phyloP scores from a whole-genome alignment of 2,888 invertebrate species.

The Lochmaea crataegi region DNA sequence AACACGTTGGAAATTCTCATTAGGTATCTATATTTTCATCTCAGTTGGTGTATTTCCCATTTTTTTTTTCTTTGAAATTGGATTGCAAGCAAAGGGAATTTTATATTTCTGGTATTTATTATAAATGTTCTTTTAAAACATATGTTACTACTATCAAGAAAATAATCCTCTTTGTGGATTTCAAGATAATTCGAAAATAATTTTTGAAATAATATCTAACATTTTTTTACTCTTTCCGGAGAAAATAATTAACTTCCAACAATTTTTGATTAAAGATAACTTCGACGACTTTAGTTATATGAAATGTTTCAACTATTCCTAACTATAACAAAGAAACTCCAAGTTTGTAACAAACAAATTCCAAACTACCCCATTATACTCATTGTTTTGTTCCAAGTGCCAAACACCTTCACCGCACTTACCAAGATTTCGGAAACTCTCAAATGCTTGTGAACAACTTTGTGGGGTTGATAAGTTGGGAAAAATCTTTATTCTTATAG shows the following conservation, averaged over 20 bases:
- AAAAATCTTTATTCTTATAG: neutral
- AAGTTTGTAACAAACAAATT: constrained; percentile 1
- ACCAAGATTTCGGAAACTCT: neutral
- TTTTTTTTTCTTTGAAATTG: no score
- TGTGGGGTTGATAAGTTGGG: neutral
- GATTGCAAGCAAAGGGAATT: no score
- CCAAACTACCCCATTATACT: neutral
- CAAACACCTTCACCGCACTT: neutral
- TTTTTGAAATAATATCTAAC: neutral
- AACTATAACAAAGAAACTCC: neutral
- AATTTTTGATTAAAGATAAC: neutral
- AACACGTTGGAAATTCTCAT: neutral
- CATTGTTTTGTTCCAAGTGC: constrained; percentile 4
- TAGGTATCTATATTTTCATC: no score
- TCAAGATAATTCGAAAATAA: neutral
- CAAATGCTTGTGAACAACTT: neutral
- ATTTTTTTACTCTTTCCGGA: no score
- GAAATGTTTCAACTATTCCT: neutral
- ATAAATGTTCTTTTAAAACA: no score
- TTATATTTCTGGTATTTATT: no score
- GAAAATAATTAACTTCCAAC: neutral
- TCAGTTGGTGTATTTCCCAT: no score
- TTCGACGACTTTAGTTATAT: constrained; percentile 1
- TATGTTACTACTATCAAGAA: no score
- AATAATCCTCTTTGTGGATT: no score